phyloP scores from a whole-genome alignment of 2,113 vertebrate genomes.

The Nesospiza acunhae region DNA sequence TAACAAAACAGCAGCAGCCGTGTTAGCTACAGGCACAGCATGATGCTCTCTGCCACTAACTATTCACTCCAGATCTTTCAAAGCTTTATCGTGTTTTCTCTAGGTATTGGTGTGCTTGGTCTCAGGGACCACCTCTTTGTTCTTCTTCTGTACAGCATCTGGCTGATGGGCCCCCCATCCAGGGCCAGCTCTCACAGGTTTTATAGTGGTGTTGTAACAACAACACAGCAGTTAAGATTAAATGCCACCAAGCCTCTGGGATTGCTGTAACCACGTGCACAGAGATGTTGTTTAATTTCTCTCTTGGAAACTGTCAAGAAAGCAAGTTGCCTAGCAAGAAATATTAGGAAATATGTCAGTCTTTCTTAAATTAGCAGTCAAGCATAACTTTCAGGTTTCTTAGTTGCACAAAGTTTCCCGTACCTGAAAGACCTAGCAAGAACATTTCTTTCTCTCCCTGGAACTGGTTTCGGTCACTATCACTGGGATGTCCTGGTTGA shows the following conservation, averaged over 20 bases:
- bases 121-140: neutral
- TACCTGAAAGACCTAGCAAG: neutral
- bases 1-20: neutral
- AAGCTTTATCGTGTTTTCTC: neutral
- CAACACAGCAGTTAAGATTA: neutral
- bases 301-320: neutral
- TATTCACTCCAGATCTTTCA: neutral
- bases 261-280: neutral
- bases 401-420: neutral
- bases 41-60: neutral
- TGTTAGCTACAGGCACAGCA: neutral
- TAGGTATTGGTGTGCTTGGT: neutral
- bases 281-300: neutral
- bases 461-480: neutral
- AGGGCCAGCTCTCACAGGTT: neutral
- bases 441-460: neutral
- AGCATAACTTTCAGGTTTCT: neutral
- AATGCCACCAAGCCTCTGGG: neutral
- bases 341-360: neutral
- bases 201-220: neutral
- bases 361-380: neutral
- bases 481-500: accelerated
- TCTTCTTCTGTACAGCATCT: neutral
- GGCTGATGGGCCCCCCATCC: neutral
- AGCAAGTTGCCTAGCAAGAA: neutral